Conservation (phyloP, 2,113 vertebrate species). For the Eonycteris spelaea region DNA sequence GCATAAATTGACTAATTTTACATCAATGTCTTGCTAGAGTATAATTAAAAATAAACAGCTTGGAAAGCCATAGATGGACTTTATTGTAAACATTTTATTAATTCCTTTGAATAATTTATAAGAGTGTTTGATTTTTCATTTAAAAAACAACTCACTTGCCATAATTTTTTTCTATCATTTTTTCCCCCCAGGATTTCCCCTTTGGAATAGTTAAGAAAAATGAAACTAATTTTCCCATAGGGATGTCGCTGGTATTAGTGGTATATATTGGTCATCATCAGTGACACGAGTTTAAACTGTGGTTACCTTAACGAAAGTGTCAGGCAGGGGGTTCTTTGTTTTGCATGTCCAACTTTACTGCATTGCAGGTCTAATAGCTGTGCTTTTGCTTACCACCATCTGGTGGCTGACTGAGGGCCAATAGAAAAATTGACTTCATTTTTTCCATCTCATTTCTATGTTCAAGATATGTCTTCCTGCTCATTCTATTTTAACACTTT, state of each 20-base stretch:
- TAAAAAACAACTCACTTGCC: background rate
- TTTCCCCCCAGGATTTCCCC: background rate
- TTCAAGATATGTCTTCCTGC: background rate
- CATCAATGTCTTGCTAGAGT: background rate
- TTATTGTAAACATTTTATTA: conserved; percentile 1
- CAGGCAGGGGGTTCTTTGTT: background rate
- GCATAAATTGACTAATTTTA: background rate
- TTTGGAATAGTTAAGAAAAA: background rate
- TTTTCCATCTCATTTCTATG: background rate
- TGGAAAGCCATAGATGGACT: background rate
- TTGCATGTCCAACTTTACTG: background rate
- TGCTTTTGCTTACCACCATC: background rate
- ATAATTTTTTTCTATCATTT: background rate
- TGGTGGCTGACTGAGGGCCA: background rate
- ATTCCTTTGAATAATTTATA: conserved; percentile 30
- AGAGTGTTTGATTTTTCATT: background rate
- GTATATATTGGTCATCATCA: background rate
- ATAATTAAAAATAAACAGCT: background rate
- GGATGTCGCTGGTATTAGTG: background rate
- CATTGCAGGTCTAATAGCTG: background rate
- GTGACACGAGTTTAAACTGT: background rate
- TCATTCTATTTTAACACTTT: background rate
- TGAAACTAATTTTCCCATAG: background rate
- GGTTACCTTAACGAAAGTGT: background rate
- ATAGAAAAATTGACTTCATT: background rate